phyloP scores from a whole-genome alignment of 2,113 vertebrate species.

The Malaclemys terrapin region DNA sequence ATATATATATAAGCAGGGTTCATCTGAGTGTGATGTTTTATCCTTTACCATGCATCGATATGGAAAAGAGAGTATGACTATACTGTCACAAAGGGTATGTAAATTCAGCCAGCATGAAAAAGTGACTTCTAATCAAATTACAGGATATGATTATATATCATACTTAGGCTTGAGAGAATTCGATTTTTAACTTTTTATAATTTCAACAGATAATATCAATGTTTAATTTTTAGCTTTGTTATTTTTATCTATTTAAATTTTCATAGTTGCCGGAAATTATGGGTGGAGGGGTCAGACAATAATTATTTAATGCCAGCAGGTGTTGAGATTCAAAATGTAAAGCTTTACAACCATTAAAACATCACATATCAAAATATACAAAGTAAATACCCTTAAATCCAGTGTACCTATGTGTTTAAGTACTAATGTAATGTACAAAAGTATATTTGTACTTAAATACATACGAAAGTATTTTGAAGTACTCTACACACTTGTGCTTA shows the following conservation, averaged over 20 bases:
- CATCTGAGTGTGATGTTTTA: background rate
- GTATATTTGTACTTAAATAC: background rate
- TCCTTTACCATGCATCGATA: slow-evolving; percentile 37
- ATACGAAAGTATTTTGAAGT: background rate
- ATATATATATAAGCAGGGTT: slow-evolving; percentile 8
- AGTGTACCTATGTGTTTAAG: background rate
- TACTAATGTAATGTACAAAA: background rate
- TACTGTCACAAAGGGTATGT: slow-evolving; percentile 65
- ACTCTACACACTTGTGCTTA: background rate
- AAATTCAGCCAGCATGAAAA: slow-evolving; percentile 69
- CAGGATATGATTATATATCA: slow-evolving; percentile 54
- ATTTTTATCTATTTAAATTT: too few species aligned
- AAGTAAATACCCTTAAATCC: background rate
- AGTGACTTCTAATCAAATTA: slow-evolving; percentile 61
- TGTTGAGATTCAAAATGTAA: too few species aligned
- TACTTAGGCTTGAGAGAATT: background rate
- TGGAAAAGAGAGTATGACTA: slow-evolving; percentile 34
- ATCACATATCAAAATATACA: too few species aligned
- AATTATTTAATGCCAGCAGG: too few species aligned
- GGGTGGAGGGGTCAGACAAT: too few species aligned
- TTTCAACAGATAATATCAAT: background rate
- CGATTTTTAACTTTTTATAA: background rate
- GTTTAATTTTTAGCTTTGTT: too few species aligned
- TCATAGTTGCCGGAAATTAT: too few species aligned
- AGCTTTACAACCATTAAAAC: too few species aligned